Evolutionary conservation across 2,797 vertebrate genomes (phyloP).

Genomic region (Pseudomugil gertrudae): DNA sequence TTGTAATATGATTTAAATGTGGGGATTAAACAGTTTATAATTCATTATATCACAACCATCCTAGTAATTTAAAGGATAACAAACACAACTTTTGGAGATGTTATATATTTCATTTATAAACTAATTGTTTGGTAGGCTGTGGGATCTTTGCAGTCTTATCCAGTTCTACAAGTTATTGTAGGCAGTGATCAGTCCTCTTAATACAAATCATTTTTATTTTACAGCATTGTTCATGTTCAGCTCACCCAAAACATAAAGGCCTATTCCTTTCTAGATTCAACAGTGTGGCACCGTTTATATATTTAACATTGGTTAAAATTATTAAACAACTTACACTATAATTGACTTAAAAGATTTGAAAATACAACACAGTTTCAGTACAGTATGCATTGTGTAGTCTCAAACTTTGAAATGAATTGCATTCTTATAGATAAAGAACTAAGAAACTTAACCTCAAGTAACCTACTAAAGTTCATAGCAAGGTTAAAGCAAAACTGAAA

Average conservation of each 20-base stretch:
- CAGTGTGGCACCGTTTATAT: constrained; percentile 76
- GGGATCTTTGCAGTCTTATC: background rate
- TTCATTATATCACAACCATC: background rate
- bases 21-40: background rate
- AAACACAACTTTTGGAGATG: background rate
- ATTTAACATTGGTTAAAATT: constrained; percentile 76
- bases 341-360: constrained; percentile 82
- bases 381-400: constrained; percentile 74
- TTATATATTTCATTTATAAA: background rate
- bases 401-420: constrained; percentile 74
- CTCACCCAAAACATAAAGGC: constrained; percentile 85
- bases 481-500: constrained; percentile 80
- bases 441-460: constrained; percentile 84
- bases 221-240: constrained; percentile 89
- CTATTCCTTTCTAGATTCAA: constrained; percentile 74
- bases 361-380: constrained; percentile 82
- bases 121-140: background rate
- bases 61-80: background rate
- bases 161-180: constrained; percentile 25
- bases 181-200: constrained; percentile 72
- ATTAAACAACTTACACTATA: constrained; percentile 81
- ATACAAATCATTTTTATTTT: constrained; percentile 94
- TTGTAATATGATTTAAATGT: background rate
- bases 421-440: constrained; percentile 85
- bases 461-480: constrained; percentile 80